Percentiles rank a stretch among this genome's conserved stretches.
These are phyloP conservation scores for Parazoanthus darwini DNA, from an alignment of 92 coral and sea anemone genomes.

Conservation along the genomic window DNA sequence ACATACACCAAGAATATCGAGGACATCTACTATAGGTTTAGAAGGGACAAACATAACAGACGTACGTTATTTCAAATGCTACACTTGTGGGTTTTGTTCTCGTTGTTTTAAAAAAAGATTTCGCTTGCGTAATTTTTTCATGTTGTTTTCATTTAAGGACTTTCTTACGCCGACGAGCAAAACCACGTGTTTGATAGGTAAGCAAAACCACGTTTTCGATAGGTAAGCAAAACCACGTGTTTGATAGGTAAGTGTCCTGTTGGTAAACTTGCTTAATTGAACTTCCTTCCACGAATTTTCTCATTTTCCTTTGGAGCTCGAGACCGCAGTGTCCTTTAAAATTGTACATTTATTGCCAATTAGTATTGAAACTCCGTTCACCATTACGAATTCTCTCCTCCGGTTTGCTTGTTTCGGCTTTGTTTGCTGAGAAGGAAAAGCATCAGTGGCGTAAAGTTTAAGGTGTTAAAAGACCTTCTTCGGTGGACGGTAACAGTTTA, in stretches of 20 bases:
- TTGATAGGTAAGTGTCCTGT: constrained; percentile 61
- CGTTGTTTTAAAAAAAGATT: too few species aligned
- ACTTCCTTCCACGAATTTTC: too few species aligned
- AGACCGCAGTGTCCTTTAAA: not conserved
- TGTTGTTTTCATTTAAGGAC: constrained; percentile 37
- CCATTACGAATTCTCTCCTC: not conserved
- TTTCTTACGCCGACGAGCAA: constrained; percentile 66
- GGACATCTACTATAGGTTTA: constrained; percentile 66
- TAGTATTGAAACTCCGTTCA: too few species aligned
- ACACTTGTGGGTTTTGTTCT: too few species aligned
- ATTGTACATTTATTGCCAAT: too few species aligned
- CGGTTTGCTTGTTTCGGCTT: not conserved
- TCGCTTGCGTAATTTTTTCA: not conserved
- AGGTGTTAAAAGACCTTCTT: not conserved
- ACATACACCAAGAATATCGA: constrained; percentile 68
- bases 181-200: constrained; percentile 83
- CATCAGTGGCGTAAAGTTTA: not conserved
- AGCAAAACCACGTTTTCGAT: constrained; percentile 67
- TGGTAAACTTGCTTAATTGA: not conserved
- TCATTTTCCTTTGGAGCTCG: not conserved
- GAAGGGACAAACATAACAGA: constrained; percentile 66
- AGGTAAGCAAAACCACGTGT: constrained; percentile 77
- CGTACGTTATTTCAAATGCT: constrained; percentile 52
- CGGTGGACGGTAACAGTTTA: too few species aligned
- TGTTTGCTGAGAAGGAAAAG: not conserved